These are phyloP conservation scores for Platerodrilus igneus DNA, from an alignment of 2,888 invertebrate species.

Conservation along the genomic window DNA sequence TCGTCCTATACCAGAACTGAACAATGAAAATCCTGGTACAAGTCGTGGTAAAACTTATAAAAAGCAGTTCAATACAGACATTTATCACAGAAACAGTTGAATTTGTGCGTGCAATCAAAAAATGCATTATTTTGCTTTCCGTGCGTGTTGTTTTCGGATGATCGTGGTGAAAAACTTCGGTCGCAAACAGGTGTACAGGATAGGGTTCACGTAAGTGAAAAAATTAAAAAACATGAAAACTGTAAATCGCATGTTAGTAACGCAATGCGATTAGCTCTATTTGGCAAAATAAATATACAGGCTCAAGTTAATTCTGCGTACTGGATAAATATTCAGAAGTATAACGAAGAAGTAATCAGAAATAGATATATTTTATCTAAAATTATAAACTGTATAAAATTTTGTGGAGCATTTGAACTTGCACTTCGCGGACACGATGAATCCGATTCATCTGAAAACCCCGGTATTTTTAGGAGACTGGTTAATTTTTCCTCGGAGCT, in stretches of 20 bases:
- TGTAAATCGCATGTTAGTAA: constrained; percentile 12
- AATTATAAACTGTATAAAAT: too few species aligned
- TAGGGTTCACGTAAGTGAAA: constrained; percentile 18
- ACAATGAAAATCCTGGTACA: constrained; percentile 3
- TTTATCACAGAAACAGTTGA: constrained; percentile 16
- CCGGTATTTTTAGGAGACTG: too few species aligned
- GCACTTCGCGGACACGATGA: constrained; percentile 33
- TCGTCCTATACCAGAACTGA: constrained; percentile 11
- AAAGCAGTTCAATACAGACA: constrained; percentile 11
- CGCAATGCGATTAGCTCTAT: constrained; percentile 14
- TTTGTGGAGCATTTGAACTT: constrained; percentile 35
- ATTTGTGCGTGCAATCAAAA: too few species aligned
- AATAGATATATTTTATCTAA: constrained; percentile 30
- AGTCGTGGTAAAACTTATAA: constrained; percentile 12
- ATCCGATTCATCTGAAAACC: too few species aligned
- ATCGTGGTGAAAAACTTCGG: constrained; percentile 10
- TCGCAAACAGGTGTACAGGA: constrained; percentile 6
- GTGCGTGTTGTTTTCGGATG: constrained; percentile 27
- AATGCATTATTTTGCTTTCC: constrained; percentile 32
- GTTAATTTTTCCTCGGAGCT: too few species aligned
- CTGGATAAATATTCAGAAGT: constrained; percentile 17
- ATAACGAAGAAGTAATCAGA: constrained; percentile 29
- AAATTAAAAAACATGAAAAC: constrained; percentile 23
- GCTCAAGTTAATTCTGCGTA: constrained; percentile 27
- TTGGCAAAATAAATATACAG: constrained; percentile 26